Conservation (phyloP, 2,797 vertebrate genomes). For the Enteromius anoplus region DNA sequence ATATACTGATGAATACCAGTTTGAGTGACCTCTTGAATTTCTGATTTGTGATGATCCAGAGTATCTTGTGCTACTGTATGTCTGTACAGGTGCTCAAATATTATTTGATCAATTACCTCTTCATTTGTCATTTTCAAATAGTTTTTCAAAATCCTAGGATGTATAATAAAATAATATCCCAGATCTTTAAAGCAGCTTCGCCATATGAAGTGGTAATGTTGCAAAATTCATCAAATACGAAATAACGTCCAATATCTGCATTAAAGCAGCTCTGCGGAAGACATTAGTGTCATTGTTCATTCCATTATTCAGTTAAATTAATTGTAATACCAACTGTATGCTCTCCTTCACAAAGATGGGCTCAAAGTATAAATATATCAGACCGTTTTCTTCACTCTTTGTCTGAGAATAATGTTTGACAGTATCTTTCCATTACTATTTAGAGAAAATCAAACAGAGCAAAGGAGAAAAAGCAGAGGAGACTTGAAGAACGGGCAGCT, state of each 20-base stretch:
- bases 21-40: neutral
- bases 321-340: neutral
- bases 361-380: neutral
- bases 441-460: slow-evolving; percentile 92
- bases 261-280: neutral
- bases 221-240: neutral
- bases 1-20: neutral
- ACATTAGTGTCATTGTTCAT: neutral
- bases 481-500: slow-evolving; percentile 89
- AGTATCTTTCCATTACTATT: neutral
- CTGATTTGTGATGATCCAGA: neutral
- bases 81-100: neutral
- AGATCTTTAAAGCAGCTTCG: neutral
- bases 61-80: neutral
- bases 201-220: neutral
- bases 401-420: neutral
- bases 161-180: neutral
- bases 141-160: neutral
- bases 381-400: neutral
- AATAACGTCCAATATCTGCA: neutral
- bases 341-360: neutral
- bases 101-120: neutral
- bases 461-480: slow-evolving; percentile 93
- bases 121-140: neutral
- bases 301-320: neutral